These are phyloP conservation scores for Holocentrus rufus DNA, from an alignment of 2,797 vertebrate species.

Conservation along the genomic window DNA sequence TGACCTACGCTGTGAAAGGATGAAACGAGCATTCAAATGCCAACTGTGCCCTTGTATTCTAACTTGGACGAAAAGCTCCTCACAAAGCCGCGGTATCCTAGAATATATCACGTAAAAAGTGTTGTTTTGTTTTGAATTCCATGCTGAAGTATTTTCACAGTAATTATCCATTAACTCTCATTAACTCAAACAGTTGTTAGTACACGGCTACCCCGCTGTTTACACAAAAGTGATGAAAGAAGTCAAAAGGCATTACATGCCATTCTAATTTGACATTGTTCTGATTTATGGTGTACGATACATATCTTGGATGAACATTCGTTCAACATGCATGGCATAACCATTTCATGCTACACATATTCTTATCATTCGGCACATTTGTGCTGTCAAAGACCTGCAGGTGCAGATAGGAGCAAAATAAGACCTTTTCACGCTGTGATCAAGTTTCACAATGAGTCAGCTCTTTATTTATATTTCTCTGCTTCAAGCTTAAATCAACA, in stretches of 20 bases:
- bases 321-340: neutral
- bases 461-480: neutral
- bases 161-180: too few species aligned
- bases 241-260: neutral
- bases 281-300: too few species aligned
- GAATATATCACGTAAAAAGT: neutral
- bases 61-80: neutral
- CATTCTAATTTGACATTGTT: neutral
- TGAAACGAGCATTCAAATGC: neutral
- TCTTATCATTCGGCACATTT: neutral
- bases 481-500: neutral
- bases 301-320: neutral
- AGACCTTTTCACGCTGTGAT: conserved; percentile 39
- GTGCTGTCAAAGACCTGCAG: neutral
- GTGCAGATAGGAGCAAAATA: too few species aligned
- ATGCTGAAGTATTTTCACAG: too few species aligned
- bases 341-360: neutral
- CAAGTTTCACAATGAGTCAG: conserved; percentile 25
- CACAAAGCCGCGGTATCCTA: neutral
- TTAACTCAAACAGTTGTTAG: too few species aligned
- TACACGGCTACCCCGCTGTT: neutral
- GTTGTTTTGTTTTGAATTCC: neutral
- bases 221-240: neutral
- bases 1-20: neutral
- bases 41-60: conserved; percentile 1